Evolutionary conservation across 2,888 invertebrate genomes (phyloP).

Genomic region (Orthosia incerta): DNA sequence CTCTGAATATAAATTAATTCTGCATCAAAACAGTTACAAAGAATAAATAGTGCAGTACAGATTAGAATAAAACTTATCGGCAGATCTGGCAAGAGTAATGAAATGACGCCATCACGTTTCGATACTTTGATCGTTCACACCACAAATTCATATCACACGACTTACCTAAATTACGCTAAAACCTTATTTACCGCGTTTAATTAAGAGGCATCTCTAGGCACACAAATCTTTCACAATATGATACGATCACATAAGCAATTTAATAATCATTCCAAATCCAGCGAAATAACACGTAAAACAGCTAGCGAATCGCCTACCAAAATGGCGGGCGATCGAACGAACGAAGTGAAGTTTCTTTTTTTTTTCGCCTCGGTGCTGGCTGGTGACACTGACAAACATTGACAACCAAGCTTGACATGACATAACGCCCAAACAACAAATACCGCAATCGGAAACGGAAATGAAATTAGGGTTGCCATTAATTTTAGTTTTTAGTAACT

Average conservation of each 20-base stretch:
- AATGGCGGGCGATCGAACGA: conserved; percentile 45
- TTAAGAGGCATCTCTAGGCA: conserved; percentile 69
- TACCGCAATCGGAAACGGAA: conserved; percentile 23
- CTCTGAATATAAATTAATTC: not conserved
- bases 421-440: not conserved
- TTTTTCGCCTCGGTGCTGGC: too few species aligned
- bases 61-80: conserved; percentile 5
- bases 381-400: not conserved
- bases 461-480: not conserved
- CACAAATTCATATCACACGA: conserved; percentile 58
- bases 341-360: not conserved
- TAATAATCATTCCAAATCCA: conserved; percentile 62
- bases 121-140: conserved; percentile 16
- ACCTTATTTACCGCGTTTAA: conserved; percentile 67
- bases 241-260: conserved; percentile 65
- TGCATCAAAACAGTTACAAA: not conserved
- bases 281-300: conserved; percentile 26
- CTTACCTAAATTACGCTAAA: conserved; percentile 76
- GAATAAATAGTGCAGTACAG: not conserved
- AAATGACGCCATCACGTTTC: conserved; percentile 53
- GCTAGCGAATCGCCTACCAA: conserved; percentile 26
- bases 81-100: conserved; percentile 23
- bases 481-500: not conserved
- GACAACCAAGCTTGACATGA: not conserved
- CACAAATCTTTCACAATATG: conserved; percentile 72